Base-by-base conservation (phyloP, 2,113 vertebrate species). In the Microcebus ravelobensis region DNA sequence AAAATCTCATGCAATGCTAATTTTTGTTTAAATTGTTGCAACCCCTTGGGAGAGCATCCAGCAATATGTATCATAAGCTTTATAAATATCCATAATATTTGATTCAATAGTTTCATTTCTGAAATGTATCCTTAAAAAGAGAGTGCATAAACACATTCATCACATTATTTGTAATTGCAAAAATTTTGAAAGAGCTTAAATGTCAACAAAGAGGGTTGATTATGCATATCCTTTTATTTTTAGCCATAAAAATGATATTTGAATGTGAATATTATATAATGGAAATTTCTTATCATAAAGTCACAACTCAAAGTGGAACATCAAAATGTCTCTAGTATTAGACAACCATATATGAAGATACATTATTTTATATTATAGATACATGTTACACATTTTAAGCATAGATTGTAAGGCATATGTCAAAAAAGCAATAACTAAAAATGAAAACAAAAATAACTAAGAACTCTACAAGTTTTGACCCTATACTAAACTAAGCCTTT, bases 161-260 rank as follows among this genome's bases (percentile, higher is more conserved):
- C 88, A 86, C 42, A 95, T 97, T 97, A 97, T 96, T 96, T 74
- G 36, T 95, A 94, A 96, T 94, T 95, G 73, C 74, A 97, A 95
- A 97, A 88, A 52, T 42, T 84, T 92, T 93, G 57, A 90, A 98
- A 97, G 89, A 91, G 23, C 42, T 96, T 94, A 96, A 96, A 96
- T 97, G 86, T 96, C 96, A 96, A 97, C 85, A 96, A 96, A 96
- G 85, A 97, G 36, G 21, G 29, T 82, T 97, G 93, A 97, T 97
- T 97, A 86, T 42, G 59, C 29, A 82, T 93, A 95, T 79, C 39
- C 36, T 91, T 94, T 95, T 91, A 97, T 74, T 96, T 97, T 96
- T 96, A 97, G 82, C 57, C 21, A 42, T 59, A 57, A 91, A 91
- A 77, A 57, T 91, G 73, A 63, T 91, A 94, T 94, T 92, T 91